A percentile compares a stretch with the other conserved stretches of the same genome.
phyloP scores from a whole-genome alignment of 2,797 vertebrate genomes.

The Tapera naevia region DNA sequence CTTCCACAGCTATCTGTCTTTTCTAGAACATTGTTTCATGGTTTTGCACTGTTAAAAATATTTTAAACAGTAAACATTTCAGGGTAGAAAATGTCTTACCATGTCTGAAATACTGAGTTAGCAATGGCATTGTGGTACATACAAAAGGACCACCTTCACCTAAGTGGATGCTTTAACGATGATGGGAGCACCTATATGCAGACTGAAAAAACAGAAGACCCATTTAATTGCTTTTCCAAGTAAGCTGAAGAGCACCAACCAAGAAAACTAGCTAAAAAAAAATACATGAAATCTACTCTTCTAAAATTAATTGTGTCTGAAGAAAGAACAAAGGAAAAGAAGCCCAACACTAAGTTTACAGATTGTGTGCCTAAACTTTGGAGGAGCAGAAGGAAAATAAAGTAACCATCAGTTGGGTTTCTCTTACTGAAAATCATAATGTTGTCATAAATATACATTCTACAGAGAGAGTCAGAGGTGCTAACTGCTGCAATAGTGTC shows the following conservation, averaged over 20 bases:
- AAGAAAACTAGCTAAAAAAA: not conserved
- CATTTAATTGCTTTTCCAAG: constrained; percentile 1
- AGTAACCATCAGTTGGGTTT: not conserved
- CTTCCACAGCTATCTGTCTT: not conserved
- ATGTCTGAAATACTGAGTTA: not conserved
- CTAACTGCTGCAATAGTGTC: not conserved
- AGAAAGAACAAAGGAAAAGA: not conserved
- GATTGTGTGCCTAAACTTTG: not conserved
- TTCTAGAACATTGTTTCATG: not conserved
- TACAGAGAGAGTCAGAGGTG: not conserved
- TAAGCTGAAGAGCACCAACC: not conserved
- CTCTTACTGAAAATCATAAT: not conserved
- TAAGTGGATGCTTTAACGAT: not conserved
- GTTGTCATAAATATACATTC: not conserved
- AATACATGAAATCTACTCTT: not conserved
- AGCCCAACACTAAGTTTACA: not conserved
- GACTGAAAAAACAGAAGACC: not conserved
- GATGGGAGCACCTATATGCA: not conserved
- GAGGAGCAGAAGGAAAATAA: not conserved
- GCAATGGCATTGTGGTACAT: not conserved
- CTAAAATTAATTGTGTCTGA: not conserved
- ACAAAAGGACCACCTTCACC: not conserved
- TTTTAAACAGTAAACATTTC: not conserved
- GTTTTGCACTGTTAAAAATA: not conserved
- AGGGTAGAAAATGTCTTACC: constrained; percentile 10